Evolutionary conservation across 2,113 vertebrate genomes (phyloP), one percentile per base, ranked within the genome.

Genomic region (Atherinomorus stipes): DNA sequence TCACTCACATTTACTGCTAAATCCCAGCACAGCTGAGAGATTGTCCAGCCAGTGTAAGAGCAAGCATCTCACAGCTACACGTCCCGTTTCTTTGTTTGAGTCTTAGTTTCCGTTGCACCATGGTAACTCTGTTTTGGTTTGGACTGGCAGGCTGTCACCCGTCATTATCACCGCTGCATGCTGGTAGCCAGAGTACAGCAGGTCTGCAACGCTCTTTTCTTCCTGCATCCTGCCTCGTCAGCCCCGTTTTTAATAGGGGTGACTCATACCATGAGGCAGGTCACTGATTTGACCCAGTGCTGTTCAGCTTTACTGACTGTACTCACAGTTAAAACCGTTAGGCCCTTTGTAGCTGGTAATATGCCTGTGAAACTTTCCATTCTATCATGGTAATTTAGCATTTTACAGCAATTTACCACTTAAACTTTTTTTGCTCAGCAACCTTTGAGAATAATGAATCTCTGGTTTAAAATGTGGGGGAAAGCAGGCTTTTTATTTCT

Each of bases 111-210:
- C 22, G 44, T 47, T 44, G n/a, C 62, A 45, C 85, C 78, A 89
- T 83, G 78, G 83, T 75, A 84, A 88, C 87, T 13, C 7, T 69
- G 21, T 49, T 76, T 80, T 44, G 57, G 70, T 88, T 84, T 84
- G 72, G 60, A 62, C 81, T 86, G 80, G 84, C 80, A 78, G 49
- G n/a, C 68, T 5, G 62, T 87, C 74, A 81, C 81, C 34, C 37
- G 54, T 80, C 69, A 74, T 87, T 80, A 87, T 80, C 70, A 54
- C 74, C 31, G 18, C 76, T 73, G 54, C 16, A 44, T 52, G 40
- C 31, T 25, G 28, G 64, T 74, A 64, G 63, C 25, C 58, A 10
- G 45, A 78, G 58, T 53, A 12, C 52, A 73, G 58, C 58, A 11
- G 50, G 50, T 62, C 70, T 71, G 3, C 67, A 66, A 76, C 26